Base-by-base conservation (phyloP, 2,113 vertebrate species). In the Cacatua alba region DNA sequence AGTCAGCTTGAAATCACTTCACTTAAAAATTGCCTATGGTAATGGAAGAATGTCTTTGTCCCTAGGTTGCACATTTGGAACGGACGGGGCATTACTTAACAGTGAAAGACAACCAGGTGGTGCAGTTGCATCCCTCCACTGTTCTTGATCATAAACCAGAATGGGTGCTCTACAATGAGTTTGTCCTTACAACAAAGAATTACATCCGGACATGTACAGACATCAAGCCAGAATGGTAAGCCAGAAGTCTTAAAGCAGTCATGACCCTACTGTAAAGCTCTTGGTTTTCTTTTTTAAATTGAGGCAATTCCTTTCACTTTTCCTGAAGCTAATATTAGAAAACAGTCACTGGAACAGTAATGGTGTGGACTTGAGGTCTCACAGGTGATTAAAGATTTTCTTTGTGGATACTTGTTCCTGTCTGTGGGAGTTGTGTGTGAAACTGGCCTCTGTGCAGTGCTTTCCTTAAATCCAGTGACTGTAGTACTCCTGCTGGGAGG, bases 161-260 rank as follows among this genome's bases (percentile, higher is more conserved):
- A 94, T 99, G 99, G 99, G 99, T 99, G 93, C 99, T 99, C 68
- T 99, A 99, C 97, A 99, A 99, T 75, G 99, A 99, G 97, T 99
- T 99, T 95, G 99, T 99, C 79, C 98, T 99, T 95, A 99, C 99
- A 90, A 99, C 99, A 39, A 99, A 99, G 97, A 99, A 99, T 92
- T 99, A 99, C 95, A 99, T 99, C 98, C 99, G 99, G 95, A 99
- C 99, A 4, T 99, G 99, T 98, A 99, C 99, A 82, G 99, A 99
- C 95, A 98, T 99, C 96, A 99, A 99, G 90, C 99, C 99, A 18
- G 99, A 99, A 97, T 99, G 99, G 99, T 99, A 97, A 97, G 99
- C 29, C 68, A 26, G 11, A 59, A 37, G n/a, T 77, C 81, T 75
- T 79, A 13, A 13, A n/a, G 13, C 8, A 16, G 17, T 70, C 2